phyloP scores from a whole-genome alignment of 2,888 invertebrate species.

The Xanthorhoe designata region DNA sequence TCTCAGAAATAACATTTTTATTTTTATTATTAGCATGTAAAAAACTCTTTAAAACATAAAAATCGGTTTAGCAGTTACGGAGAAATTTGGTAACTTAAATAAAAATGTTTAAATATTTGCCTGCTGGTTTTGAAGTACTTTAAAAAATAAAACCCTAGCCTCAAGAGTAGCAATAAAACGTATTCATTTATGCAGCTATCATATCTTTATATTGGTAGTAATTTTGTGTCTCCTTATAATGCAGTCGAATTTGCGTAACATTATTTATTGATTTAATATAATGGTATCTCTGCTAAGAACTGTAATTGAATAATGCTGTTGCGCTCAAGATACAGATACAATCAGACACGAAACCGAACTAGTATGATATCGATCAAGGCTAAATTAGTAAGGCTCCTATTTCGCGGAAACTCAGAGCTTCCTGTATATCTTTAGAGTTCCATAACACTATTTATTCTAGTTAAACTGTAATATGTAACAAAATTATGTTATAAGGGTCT shows the following conservation, averaged over 20 bases:
- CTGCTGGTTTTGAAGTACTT: not conserved
- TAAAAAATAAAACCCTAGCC: too few relatives aligned
- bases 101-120: not conserved
- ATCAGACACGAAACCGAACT: constrained; percentile 42
- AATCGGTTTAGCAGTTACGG: not conserved
- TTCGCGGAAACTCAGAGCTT: constrained; percentile 17
- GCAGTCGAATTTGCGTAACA: constrained; percentile 36
- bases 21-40: too few relatives aligned
- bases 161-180: constrained; percentile 56
- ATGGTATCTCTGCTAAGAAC: constrained; percentile 39
- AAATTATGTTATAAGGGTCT: constrained; percentile 9
- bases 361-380: constrained; percentile 41
- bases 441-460: not conserved
- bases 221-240: constrained; percentile 38
- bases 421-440: constrained; percentile 1
- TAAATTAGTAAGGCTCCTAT: constrained; percentile 30
- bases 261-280: constrained; percentile 42
- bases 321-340: constrained; percentile 38
- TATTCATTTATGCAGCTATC: constrained; percentile 50
- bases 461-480: not conserved
- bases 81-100: not conserved
- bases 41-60: not conserved
- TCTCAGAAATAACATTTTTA: not conserved
- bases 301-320: constrained; percentile 47
- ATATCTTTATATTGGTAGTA: constrained; percentile 43